A percentile compares a stretch with the other conserved stretches of the same genome.
These are phyloP conservation scores for Drosophila longiperda DNA, from an alignment of 2,888 invertebrate genomes.

Conservation along the genomic window DNA sequence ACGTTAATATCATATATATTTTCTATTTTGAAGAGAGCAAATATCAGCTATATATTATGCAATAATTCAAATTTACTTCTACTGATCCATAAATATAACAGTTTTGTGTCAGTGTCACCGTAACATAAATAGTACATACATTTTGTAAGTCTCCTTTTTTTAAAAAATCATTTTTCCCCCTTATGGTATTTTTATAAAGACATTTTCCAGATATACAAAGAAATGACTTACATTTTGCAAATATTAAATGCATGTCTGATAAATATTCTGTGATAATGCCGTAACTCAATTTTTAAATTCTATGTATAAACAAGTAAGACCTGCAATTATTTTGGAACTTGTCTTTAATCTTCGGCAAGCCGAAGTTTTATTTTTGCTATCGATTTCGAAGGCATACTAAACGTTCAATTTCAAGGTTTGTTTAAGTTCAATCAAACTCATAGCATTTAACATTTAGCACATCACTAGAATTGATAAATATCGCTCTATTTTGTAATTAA, in stretches of 20 bases:
- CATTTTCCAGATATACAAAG: not conserved
- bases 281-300: not conserved
- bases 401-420: conserved; percentile 30
- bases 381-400: conserved; percentile 25
- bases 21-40: conserved; percentile 51
- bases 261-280: not conserved
- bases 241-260: not conserved
- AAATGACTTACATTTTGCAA: not conserved
- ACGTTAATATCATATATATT: conserved; percentile 45
- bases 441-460: conserved; percentile 56
- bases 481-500: conserved; percentile 25
- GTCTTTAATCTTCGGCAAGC: conserved; percentile 47
- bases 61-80: conserved; percentile 42
- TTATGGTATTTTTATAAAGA: conserved; percentile 8
- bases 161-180: not conserved
- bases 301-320: not conserved
- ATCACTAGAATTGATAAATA: conserved; percentile 29
- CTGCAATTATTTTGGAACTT: conserved; percentile 25
- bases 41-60: conserved; percentile 40
- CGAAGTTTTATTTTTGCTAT: conserved; percentile 41
- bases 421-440: conserved; percentile 52
- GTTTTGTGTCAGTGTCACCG: conserved; percentile 55
- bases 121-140: conserved; percentile 38
- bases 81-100: conserved; percentile 31
- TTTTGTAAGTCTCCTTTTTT: not conserved